Conservation (phyloP, 2,888 invertebrate species). For the Octodonta nipae region DNA sequence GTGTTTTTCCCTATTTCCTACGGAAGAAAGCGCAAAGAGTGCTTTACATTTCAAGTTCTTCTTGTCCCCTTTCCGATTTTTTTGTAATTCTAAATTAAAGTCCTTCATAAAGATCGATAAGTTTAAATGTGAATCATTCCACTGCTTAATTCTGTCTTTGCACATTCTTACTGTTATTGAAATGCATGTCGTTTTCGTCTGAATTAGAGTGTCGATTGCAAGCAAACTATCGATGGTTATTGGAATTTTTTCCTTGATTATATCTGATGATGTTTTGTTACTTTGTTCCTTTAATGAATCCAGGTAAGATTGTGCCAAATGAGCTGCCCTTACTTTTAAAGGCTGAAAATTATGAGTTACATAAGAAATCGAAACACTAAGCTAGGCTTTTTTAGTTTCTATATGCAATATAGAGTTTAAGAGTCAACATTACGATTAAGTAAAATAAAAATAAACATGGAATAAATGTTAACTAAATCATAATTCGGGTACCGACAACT, state of each 20-base stretch:
- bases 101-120: constrained; percentile 31
- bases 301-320: constrained; percentile 13
- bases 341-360: constrained; percentile 11
- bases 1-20: constrained; percentile 21
- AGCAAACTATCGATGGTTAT: constrained; percentile 36
- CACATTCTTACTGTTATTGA: constrained; percentile 40
- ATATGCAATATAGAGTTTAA: no score
- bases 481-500: no score
- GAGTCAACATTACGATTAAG: no score
- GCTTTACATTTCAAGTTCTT: constrained; percentile 13
- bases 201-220: constrained; percentile 38
- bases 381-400: no score
- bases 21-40: constrained; percentile 20
- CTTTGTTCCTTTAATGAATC: constrained; percentile 12
- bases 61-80: constrained; percentile 6
- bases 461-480: no score
- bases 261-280: constrained; percentile 16
- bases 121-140: constrained; percentile 41
- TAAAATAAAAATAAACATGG: no score
- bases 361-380: no score
- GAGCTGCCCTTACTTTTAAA: constrained; percentile 12
- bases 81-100: constrained; percentile 22
- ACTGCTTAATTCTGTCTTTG: constrained; percentile 39
- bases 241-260: constrained; percentile 21
- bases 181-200: constrained; percentile 39